Evolutionary conservation across 2,113 vertebrate genomes (phyloP).

Genomic region (Muntiacus muntjak): DNA sequence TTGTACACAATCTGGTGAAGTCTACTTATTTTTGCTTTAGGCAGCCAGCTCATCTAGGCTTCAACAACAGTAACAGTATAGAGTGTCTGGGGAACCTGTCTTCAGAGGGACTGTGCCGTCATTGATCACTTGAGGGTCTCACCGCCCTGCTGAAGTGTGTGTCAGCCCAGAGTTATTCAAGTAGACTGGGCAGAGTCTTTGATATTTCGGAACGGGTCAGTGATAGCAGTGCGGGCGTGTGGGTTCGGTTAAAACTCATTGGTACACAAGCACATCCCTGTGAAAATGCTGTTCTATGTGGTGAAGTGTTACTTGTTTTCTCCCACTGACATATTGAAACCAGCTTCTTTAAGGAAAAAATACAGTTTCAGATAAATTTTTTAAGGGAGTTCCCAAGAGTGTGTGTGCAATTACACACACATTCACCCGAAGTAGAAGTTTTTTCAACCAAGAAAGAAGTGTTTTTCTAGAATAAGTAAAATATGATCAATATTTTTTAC

Average conservation of each 20-base stretch:
- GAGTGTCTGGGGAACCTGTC: background rate
- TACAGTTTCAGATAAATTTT: slow-evolving; percentile 1
- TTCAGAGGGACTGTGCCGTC: background rate
- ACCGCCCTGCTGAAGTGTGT: background rate
- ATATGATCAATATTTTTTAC: background rate
- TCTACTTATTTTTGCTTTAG: background rate
- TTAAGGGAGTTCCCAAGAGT: background rate
- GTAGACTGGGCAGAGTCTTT: background rate
- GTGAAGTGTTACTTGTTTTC: background rate
- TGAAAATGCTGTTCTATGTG: background rate
- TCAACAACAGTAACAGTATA: background rate
- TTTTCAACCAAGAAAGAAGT: background rate
- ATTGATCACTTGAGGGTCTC: background rate
- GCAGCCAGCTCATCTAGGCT: background rate
- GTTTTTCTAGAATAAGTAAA: slow-evolving; percentile 27
- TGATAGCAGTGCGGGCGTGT: background rate
- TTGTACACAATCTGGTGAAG: background rate
- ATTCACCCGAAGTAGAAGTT: background rate
- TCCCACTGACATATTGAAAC: background rate
- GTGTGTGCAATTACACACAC: background rate
- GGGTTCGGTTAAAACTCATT: background rate
- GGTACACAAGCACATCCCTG: background rate
- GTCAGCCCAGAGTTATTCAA: background rate
- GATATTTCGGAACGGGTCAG: background rate
- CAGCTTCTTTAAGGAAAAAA: background rate